phyloP scores from a whole-genome alignment of 2,113 vertebrate species.

The Mirounga angustirostris region DNA sequence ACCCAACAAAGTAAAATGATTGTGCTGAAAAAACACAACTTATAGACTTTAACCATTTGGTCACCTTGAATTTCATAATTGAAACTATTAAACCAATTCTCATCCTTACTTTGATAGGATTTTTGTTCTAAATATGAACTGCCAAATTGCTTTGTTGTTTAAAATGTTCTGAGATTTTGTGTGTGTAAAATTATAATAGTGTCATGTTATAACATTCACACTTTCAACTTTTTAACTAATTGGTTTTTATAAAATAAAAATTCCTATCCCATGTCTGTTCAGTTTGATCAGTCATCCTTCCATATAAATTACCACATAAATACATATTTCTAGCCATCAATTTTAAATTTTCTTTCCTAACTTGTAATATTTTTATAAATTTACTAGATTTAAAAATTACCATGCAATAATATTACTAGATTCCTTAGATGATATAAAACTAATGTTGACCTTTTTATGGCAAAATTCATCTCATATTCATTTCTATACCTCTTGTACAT shows the following conservation, averaged over 20 bases:
- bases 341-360: neutral
- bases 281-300: neutral
- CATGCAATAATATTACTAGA: neutral
- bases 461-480: neutral
- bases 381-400: neutral
- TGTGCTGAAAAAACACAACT: slow-evolving; percentile 6
- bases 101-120: neutral
- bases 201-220: neutral
- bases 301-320: neutral
- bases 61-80: neutral
- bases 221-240: neutral
- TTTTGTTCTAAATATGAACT: neutral
- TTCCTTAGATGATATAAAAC: neutral
- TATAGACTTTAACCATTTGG: neutral
- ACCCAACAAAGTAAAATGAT: neutral
- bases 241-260: neutral
- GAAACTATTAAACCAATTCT: neutral
- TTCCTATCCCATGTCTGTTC: neutral
- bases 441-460: neutral
- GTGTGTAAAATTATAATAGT: neutral
- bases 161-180: neutral
- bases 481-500: neutral
- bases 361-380: neutral
- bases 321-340: neutral
- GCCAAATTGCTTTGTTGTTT: neutral